Conservation (phyloP, 2,113 vertebrate genomes). For the Sebastes fasciatus region DNA sequence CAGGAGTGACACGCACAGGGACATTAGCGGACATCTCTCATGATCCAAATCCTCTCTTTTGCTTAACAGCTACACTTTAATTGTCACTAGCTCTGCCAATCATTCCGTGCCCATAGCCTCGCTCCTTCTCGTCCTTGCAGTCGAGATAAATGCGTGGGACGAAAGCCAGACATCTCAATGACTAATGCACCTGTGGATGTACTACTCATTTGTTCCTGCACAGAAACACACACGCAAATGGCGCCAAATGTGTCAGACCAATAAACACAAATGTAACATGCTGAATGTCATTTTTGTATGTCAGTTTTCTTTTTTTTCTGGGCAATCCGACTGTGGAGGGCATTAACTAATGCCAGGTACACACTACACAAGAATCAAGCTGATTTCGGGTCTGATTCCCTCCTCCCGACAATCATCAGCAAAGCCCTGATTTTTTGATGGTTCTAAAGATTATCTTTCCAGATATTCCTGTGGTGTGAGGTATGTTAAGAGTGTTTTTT, state of each 20-base stretch:
- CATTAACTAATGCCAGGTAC: neutral
- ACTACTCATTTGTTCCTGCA: conserved; percentile 9
- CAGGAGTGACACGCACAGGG: conserved; percentile 51
- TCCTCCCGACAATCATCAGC: no score
- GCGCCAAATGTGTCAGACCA: neutral
- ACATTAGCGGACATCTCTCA: conserved; percentile 64
- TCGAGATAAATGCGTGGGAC: conserved; percentile 44
- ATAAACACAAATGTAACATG: neutral
- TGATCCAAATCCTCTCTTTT: conserved; percentile 72
- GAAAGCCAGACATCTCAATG: conserved; percentile 44
- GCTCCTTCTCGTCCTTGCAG: conserved; percentile 46
- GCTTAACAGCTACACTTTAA: conserved; percentile 72
- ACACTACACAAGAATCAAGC: no score
- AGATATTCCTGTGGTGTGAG: no score
- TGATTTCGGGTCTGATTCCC: no score
- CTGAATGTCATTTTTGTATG: conserved; percentile 13
- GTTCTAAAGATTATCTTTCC: no score
- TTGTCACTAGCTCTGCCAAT: conserved; percentile 71
- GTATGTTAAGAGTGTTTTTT: no score
- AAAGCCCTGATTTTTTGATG: no score
- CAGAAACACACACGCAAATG: neutral
- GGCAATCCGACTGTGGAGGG: neutral
- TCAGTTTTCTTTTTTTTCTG: conserved; percentile 3
- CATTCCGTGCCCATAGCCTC: conserved; percentile 26
- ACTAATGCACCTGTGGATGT: conserved; percentile 53